Conservation (phyloP, 1,140 invertebrate genomes). For the Neocloeon triangulifer region DNA sequence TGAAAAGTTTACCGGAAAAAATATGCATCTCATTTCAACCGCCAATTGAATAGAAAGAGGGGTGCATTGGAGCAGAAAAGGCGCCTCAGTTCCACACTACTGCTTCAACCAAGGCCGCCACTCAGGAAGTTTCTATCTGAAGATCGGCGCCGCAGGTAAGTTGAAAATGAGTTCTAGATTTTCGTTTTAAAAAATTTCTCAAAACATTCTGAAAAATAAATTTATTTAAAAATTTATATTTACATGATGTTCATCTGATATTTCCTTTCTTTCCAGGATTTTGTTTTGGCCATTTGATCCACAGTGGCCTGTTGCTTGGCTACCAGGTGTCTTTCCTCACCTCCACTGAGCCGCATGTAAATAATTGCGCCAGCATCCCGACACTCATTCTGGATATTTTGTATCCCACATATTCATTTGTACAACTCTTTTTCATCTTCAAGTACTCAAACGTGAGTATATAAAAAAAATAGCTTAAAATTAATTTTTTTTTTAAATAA, state of each 20-base stretch:
- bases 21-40: too few species aligned
- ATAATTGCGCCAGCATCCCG: conserved; percentile 19
- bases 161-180: too few species aligned
- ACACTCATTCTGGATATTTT: conserved; percentile 30
- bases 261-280: too few species aligned
- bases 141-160: conserved; percentile 44
- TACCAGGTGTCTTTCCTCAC: conserved; percentile 33
- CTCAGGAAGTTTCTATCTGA: conserved; percentile 46
- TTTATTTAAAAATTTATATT: too few species aligned
- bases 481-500: too few species aligned
- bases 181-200: too few species aligned
- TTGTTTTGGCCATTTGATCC: conserved; percentile 45
- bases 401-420: conserved; percentile 40
- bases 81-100: conserved; percentile 20
- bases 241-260: too few species aligned
- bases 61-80: background rate
- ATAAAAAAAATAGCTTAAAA: conserved; percentile 11
- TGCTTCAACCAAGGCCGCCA: conserved; percentile 36
- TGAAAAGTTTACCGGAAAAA: conserved; percentile 1
- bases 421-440: conserved; percentile 48
- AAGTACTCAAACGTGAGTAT: conserved; percentile 51
- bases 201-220: too few species aligned
- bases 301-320: conserved; percentile 34
- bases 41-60: background rate
- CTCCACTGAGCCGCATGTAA: conserved; percentile 13